Evolutionary conservation across 2,888 invertebrate genomes (phyloP).

Genomic region (Eucriotettix oculatus): DNA sequence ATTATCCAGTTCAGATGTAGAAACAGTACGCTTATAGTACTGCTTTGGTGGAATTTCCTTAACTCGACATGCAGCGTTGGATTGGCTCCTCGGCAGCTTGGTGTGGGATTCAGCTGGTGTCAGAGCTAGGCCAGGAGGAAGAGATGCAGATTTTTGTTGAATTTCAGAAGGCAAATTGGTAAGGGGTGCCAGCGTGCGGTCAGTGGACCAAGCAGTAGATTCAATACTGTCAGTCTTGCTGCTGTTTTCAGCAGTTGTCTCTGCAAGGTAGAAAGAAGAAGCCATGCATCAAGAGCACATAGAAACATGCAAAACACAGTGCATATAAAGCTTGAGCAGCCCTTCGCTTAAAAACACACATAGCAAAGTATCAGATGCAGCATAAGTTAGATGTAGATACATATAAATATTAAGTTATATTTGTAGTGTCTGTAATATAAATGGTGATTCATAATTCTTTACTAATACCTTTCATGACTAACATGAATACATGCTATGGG

Average conservation of each 20-base stretch:
- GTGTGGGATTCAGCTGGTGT: conserved; percentile 29
- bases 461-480: too few relatives aligned
- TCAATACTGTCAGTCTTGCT: conserved; percentile 3
- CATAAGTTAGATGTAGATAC: background rate
- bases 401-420: too few relatives aligned
- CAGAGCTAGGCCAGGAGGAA: conserved; percentile 42
- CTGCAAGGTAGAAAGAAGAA: conserved; percentile 7
- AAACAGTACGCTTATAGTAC: background rate
- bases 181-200: background rate
- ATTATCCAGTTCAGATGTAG: background rate
- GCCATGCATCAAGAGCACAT: conserved; percentile 6
- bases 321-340: background rate
- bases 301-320: background rate
- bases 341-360: background rate
- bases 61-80: conserved; percentile 23
- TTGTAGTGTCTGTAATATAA: too few relatives aligned
- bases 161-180: conserved; percentile 28
- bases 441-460: too few relatives aligned
- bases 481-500: too few relatives aligned
- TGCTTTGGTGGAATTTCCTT: conserved; percentile 30
- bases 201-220: background rate
- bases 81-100: conserved; percentile 29
- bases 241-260: conserved; percentile 2
- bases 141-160: conserved; percentile 44
- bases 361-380: conserved; percentile 1